phyloP scores from a whole-genome alignment of 1,140 invertebrate genomes.

The Zaprionus taronus region DNA sequence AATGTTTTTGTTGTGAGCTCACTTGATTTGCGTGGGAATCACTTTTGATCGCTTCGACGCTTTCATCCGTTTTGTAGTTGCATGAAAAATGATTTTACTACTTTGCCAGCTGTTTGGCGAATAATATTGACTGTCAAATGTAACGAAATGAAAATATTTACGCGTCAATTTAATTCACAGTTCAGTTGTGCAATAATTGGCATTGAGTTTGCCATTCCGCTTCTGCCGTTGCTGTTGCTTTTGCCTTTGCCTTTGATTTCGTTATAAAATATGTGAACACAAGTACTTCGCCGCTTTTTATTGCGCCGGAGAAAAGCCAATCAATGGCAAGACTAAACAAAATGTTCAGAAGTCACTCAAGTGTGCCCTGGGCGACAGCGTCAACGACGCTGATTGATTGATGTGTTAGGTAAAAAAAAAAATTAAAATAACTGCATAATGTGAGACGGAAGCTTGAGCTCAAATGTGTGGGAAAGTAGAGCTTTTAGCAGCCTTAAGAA shows the following conservation, averaged over 20 bases:
- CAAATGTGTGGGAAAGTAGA: not conserved
- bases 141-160: conserved; percentile 72
- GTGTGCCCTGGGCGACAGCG: conserved; percentile 19
- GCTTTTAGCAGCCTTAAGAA: conserved; percentile 6
- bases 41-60: conserved; percentile 1
- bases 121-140: conserved; percentile 26
- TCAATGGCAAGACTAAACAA: conserved; percentile 45
- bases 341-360: conserved; percentile 31
- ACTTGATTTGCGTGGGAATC: conserved; percentile 3
- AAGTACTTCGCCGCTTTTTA: conserved; percentile 51
- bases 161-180: conserved; percentile 64
- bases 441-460: not conserved
- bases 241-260: conserved; percentile 35
- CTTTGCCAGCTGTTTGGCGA: conserved; percentile 7
- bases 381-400: conserved; percentile 53
- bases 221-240: not conserved
- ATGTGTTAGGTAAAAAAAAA: conserved; percentile 21
- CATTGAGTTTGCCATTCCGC: conserved; percentile 31
- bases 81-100: conserved; percentile 8
- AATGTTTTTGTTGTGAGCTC: conserved; percentile 9
- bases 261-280: conserved; percentile 35
- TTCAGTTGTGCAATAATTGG: conserved; percentile 55
- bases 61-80: conserved; percentile 18
- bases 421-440: conserved; percentile 1
- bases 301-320: conserved; percentile 60